Percentiles rank a stretch among this genome's conserved stretches.
Conservation (phyloP, 2,113 vertebrate genomes). For the Typhlomys cinereus region DNA sequence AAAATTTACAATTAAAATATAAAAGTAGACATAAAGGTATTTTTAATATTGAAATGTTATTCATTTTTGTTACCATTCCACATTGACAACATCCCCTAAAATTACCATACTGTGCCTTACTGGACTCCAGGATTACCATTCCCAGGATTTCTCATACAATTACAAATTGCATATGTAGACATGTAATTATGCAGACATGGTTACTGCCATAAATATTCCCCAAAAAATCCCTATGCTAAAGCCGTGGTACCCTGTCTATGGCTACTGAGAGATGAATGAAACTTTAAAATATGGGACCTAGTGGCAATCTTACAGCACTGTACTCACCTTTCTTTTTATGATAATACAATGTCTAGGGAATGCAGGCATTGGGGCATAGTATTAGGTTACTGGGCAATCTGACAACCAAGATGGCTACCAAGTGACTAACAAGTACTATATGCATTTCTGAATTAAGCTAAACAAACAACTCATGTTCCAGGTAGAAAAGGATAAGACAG, state of each 20-base stretch:
- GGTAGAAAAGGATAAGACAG: background rate
- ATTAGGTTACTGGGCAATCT: background rate
- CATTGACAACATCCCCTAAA: background rate
- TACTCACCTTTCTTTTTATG: background rate
- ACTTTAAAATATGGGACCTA: background rate
- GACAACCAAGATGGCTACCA: background rate
- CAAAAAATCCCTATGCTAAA: background rate
- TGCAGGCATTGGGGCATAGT: background rate
- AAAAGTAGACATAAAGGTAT: conserved; percentile 1
- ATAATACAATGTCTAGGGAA: background rate
- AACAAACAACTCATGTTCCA: background rate
- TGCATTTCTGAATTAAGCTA: background rate
- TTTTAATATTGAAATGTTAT: background rate
- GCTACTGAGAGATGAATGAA: background rate
- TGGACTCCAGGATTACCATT: background rate
- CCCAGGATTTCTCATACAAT: too few relatives aligned
- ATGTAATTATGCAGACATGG: too few relatives aligned
- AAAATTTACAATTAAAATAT: conserved; percentile 28
- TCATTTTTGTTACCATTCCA: background rate
- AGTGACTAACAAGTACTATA: background rate
- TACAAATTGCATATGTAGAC: too few relatives aligned
- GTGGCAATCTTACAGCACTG: background rate
- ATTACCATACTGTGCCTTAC: background rate
- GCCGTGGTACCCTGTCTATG: background rate
- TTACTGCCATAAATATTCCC: background rate